Evolutionary conservation across 2,888 invertebrate species (phyloP).

Genomic region (Apamea sordens): DNA sequence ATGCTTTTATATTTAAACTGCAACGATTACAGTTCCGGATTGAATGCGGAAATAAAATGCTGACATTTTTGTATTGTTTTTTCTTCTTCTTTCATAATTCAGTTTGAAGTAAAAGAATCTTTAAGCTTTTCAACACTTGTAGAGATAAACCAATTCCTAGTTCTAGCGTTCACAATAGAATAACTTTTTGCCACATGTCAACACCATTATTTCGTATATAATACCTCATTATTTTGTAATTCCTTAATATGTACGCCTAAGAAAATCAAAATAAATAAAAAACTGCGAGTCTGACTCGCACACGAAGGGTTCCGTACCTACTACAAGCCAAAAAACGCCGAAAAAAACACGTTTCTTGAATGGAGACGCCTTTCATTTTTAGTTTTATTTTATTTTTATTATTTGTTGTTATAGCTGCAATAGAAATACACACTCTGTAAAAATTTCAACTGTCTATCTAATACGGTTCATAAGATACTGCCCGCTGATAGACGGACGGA

Average conservation of each 20-base stretch:
- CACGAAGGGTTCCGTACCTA: neutral
- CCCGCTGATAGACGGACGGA: neutral
- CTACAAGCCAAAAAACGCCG: no score
- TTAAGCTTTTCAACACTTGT: neutral
- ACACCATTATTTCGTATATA: neutral
- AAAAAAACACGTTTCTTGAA: neutral
- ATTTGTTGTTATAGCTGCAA: no score
- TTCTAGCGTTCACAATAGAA: neutral
- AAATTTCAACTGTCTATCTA: neutral
- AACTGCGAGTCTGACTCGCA: neutral
- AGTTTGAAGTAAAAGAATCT: neutral
- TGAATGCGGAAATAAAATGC: slow-evolving; percentile 15
- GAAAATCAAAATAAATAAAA: neutral
- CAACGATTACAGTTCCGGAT: slow-evolving; percentile 10
- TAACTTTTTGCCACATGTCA: neutral
- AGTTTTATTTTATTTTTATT: no score
- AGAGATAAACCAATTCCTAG: neutral
- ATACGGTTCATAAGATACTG: neutral
- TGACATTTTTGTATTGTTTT: neutral
- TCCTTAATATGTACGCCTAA: neutral
- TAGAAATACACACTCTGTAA: no score
- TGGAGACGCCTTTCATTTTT: no score
- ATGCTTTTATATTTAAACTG: slow-evolving; percentile 52
- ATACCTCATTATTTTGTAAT: neutral
- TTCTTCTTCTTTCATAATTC: neutral